A percentile compares a stretch with the other conserved stretches of the same genome.
These are phyloP conservation scores for Amphiura filiformis DNA, from an alignment of 35 echinoderm and acorn worm genomes.

Conservation along the genomic window DNA sequence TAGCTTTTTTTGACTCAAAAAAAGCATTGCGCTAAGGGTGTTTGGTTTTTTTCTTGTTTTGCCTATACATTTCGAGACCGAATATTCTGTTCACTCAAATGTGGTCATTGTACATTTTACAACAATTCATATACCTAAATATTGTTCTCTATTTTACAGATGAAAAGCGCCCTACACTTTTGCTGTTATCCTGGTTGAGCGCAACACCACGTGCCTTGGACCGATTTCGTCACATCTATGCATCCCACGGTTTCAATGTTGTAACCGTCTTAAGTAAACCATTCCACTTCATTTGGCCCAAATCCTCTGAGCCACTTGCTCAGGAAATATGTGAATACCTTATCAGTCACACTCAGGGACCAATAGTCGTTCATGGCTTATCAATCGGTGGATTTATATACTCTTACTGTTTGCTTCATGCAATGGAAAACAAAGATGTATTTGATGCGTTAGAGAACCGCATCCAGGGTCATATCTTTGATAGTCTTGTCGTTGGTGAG, in stretches of 20 bases:
- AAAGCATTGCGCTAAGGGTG: too few species aligned
- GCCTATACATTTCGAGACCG: too few species aligned
- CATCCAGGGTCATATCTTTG: slow-evolving; percentile 55
- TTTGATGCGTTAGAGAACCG: not conserved
- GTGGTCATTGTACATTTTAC: too few species aligned
- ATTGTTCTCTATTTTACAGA: too few species aligned
- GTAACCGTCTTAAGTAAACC: slow-evolving; percentile 37
- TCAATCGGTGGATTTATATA: slow-evolving; percentile 62
- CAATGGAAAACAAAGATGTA: not conserved
- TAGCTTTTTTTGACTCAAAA: too few species aligned
- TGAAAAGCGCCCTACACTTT: too few species aligned
- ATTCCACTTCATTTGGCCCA: slow-evolving; percentile 52
- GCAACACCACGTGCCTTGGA: not conserved
- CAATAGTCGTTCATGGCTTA: slow-evolving; percentile 51
- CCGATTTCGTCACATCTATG: slow-evolving; percentile 56
- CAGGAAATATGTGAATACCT: slow-evolving; percentile 33
- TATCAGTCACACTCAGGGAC: slow-evolving; percentile 5
- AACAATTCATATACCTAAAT: too few species aligned
- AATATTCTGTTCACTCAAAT: too few species aligned
- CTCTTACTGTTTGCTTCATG: slow-evolving; percentile 13
- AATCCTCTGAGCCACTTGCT: slow-evolving; percentile 27
- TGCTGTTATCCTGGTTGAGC: slow-evolving; percentile 7
- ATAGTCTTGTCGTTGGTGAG: slow-evolving; percentile 51
- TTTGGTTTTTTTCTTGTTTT: too few species aligned
- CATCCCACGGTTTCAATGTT: slow-evolving; percentile 51